A percentile compares a stretch with the other conserved stretches of the same genome.
These are phyloP conservation scores for Monodelphis domestica DNA, from an alignment of 2,797 vertebrate genomes.

Conservation along the genomic window DNA sequence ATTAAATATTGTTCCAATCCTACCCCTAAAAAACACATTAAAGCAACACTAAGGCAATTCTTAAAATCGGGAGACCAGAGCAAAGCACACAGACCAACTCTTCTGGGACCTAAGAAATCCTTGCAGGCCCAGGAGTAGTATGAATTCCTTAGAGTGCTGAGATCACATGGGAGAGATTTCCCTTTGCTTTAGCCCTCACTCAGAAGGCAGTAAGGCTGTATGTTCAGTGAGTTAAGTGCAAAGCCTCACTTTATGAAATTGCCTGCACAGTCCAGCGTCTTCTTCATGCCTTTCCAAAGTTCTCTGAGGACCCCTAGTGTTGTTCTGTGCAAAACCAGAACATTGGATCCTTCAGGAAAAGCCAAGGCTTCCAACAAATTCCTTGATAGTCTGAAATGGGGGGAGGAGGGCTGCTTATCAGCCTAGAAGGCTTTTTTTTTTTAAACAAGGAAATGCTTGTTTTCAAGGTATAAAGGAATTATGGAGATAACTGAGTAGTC, in stretches of 20 bases:
- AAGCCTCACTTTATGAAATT: neutral
- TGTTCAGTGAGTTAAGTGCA: neutral
- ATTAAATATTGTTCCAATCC: constrained; percentile 45
- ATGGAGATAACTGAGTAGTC: neutral
- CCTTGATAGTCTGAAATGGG: neutral
- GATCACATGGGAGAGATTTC: neutral
- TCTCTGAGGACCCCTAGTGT: constrained; percentile 83
- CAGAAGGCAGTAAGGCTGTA: neutral
- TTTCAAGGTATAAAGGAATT: neutral
- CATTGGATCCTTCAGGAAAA: neutral
- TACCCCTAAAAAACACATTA: constrained; percentile 45
- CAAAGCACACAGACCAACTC: neutral
- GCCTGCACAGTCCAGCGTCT: neutral
- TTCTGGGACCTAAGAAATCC: neutral
- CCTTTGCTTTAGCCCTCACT: neutral
- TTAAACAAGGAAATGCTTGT: neutral
- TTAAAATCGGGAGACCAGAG: constrained; percentile 32
- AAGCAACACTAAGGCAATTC: constrained; percentile 54
- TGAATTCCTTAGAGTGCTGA: neutral
- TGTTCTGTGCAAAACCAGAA: constrained; percentile 53
- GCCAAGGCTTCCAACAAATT: neutral
- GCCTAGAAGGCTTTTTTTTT: neutral
- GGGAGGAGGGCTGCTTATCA: neutral
- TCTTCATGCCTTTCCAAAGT: constrained; percentile 62
- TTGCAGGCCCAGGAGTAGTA: neutral